These are phyloP conservation scores for Haemorhous mexicanus DNA, from an alignment of 2,113 vertebrate genomes.

Conservation along the genomic window DNA sequence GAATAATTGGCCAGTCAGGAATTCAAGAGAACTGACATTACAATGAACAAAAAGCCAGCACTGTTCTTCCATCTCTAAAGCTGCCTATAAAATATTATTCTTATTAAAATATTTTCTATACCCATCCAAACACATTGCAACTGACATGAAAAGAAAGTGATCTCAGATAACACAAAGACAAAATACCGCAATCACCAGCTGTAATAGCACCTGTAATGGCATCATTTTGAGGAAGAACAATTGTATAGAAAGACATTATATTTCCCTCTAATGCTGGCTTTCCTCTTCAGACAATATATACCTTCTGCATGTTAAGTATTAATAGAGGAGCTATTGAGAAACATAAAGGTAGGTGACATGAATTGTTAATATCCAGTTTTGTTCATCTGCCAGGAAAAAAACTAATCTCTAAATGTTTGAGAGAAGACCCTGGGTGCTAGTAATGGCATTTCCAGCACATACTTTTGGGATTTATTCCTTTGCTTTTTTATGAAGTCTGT, in stretches of 20 bases:
- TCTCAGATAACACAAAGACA: neutral
- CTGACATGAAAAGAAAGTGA: neutral
- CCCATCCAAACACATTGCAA: neutral
- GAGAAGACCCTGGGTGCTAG: neutral
- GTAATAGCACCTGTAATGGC: neutral
- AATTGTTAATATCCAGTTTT: constrained; percentile 34
- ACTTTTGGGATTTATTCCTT: neutral
- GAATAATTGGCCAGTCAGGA: neutral
- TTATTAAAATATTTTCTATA: constrained; percentile 18
- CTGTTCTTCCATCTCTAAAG: neutral
- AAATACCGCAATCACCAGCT: neutral
- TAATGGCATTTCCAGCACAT: neutral
- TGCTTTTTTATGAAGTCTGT: neutral
- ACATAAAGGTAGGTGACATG: neutral
- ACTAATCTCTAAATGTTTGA: neutral
- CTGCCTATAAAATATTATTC: neutral
- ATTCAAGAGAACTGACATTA: neutral
- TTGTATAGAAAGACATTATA: neutral
- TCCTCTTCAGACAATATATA: neutral
- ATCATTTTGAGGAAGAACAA: constrained; percentile 32
- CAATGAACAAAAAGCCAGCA: neutral
- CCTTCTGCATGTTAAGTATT: constrained; percentile 22
- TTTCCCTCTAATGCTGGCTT: neutral
- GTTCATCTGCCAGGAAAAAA: neutral
- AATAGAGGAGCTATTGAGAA: constrained; percentile 2